Percentiles rank a stretch among this genome's conserved stretches.
phyloP scores from a whole-genome alignment of 2,888 invertebrate species.

The Meteorus cinctellus region DNA sequence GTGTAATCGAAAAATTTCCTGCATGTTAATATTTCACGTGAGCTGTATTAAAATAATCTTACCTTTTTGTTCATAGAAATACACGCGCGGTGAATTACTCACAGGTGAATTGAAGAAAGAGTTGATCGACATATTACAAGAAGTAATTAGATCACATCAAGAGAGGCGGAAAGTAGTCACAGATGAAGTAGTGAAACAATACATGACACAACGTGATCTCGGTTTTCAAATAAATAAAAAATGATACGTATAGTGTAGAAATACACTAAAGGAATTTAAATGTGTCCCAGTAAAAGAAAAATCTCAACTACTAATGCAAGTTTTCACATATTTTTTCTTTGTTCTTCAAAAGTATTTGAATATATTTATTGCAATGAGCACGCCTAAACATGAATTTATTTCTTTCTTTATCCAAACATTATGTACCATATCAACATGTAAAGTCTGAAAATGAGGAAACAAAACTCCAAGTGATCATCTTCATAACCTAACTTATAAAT shows the following conservation, averaged over 20 bases:
- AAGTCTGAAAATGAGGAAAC: too few relatives aligned
- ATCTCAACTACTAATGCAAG: not conserved
- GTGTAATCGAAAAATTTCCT: conserved; percentile 39
- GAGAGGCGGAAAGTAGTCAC: conserved; percentile 85
- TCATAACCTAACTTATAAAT: too few relatives aligned
- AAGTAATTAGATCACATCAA: conserved; percentile 89
- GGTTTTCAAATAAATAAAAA: conserved; percentile 72
- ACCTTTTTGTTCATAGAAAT: conserved; percentile 76
- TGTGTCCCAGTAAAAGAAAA: not conserved
- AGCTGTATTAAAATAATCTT: conserved; percentile 16
- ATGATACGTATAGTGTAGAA: not conserved
- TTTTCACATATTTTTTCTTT: conserved; percentile 14
- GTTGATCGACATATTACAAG: conserved; percentile 86
- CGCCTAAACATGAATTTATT: not conserved
- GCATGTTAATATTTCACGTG: not conserved
- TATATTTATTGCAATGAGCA: conserved; percentile 21
- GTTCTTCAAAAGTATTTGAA: not conserved
- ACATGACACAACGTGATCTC: conserved; percentile 88
- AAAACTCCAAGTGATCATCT: too few relatives aligned
- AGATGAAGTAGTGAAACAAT: conserved; percentile 87
- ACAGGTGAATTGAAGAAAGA: conserved; percentile 97
- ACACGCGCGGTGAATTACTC: conserved; percentile 89
- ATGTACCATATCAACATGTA: too few relatives aligned
- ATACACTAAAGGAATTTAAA: not conserved
- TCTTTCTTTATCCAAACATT: not conserved